Percentiles rank a stretch among this genome's conserved stretches.
These are phyloP conservation scores for Drosophila grimshawi DNA, from an alignment of 1,140 invertebrate genomes.

Conservation along the genomic window DNA sequence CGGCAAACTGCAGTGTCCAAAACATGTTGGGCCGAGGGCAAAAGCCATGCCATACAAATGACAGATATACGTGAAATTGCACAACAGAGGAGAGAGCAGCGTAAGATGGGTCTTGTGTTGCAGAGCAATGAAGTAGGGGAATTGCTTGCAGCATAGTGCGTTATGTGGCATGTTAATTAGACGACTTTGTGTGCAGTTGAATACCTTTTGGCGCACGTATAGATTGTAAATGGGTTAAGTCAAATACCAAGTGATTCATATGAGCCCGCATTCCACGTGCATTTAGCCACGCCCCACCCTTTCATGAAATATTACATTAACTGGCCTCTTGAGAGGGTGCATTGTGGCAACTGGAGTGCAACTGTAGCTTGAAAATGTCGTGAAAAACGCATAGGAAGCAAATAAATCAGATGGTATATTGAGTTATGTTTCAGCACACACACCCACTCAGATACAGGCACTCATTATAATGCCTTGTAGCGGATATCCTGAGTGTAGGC, in stretches of 20 bases:
- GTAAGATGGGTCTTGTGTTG: background rate
- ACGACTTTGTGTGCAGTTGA: conserved; percentile 62
- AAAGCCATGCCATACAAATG: conserved; percentile 31
- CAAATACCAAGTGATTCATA: background rate
- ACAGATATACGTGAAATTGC: conserved; percentile 12
- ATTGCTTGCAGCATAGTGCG: conserved; percentile 17
- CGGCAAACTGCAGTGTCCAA: conserved; percentile 33
- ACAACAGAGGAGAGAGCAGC: background rate
- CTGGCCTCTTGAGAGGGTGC: background rate
- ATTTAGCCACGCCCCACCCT: background rate
- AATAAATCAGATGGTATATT: conserved; percentile 63
- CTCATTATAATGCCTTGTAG: background rate
- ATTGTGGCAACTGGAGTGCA: conserved; percentile 57
- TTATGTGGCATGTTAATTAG: conserved; percentile 70
- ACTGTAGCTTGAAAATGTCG: conserved; percentile 65
- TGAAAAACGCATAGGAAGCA: conserved; percentile 53
- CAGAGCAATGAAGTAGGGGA: conserved; percentile 3
- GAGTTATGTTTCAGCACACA: background rate
- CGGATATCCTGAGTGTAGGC: background rate
- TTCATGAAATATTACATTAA: conserved; percentile 9
- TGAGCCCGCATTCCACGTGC: background rate
- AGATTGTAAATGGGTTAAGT: background rate
- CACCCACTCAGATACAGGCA: background rate
- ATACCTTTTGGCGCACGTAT: conserved; percentile 18
- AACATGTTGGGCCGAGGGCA: conserved; percentile 32